phyloP scores from a whole-genome alignment of 1,140 invertebrate genomes.

The Lasioglossum baleicum region DNA sequence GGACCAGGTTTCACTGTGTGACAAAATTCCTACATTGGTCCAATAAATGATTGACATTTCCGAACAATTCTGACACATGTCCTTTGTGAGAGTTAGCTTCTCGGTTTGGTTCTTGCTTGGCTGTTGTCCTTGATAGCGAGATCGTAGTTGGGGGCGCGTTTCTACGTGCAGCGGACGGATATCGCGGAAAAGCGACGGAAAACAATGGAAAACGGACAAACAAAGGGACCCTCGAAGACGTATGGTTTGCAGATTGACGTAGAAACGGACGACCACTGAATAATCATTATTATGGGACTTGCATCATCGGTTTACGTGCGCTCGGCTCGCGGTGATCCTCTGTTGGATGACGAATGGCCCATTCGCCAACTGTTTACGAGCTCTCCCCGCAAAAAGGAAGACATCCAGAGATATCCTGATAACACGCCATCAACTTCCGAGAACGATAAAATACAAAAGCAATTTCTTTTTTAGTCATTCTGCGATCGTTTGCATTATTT shows the following conservation, averaged over 20 bases:
- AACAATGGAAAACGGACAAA: constrained; percentile 30
- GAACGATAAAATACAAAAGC: no score
- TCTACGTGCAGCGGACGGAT: background rate
- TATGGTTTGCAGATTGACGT: constrained; percentile 33
- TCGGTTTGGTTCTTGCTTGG: no score
- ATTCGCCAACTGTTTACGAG: constrained; percentile 25
- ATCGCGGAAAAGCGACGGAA: constrained; percentile 22
- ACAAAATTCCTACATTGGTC: no score
- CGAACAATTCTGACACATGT: no score
- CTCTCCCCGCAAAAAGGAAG: background rate
- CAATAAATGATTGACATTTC: no score
- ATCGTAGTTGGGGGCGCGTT: no score
- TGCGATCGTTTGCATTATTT: no score
- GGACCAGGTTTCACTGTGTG: no score
- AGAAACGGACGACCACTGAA: constrained; percentile 46
- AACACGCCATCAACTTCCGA: constrained; percentile 1
- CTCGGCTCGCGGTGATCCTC: background rate
- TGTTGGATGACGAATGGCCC: constrained; percentile 9
- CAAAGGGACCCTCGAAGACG: constrained; percentile 47
- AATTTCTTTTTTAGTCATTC: no score
- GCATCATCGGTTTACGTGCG: constrained; percentile 56
- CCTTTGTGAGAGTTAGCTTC: no score
- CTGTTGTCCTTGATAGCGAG: no score
- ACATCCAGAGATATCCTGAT: no score
- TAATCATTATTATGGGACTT: constrained; percentile 65